Evolutionary conservation across 1,140 invertebrate species (phyloP), one percentile per base, ranked within the genome.

Genomic region (Hydropsyche tenuis): DNA sequence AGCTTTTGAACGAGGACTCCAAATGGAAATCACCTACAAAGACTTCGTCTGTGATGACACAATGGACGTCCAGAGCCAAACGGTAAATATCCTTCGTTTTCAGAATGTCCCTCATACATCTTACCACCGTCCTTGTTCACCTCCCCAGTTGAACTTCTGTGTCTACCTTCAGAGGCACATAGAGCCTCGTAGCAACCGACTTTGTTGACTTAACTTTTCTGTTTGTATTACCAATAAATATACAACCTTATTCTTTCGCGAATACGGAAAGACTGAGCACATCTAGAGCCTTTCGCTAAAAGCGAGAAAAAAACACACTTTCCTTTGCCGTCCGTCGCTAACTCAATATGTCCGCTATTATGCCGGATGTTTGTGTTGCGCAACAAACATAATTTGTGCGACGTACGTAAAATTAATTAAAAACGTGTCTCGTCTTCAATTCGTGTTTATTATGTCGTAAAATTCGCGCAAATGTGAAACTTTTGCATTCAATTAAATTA

Each of bases 171-270:
- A 12, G 73, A 48, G 30, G 30, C 30, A 37, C 30, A 37, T 37
- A 3, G 3, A 37, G 30, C 30, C 30, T 37, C 30, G 30, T 9
- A 37, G 30, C 30, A 9, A 37, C 30, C n/a, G 25, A 14, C 51
- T 37, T 37, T 73, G 45, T 76, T 56, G 71, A 71, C 72, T 65
- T 76, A 70, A 73, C 71, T 64, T 76, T 37, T 71, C 45, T 73
- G 56, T 73, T 73, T 76, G 68, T 53, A 73, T 66, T 76, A 72
- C 68, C 66, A 76, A 76, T 76, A 76, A 73, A 71, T 63, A 76
- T 56, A 76, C 72, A 65, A 69, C 45, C 56, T 75, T 69, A 72
- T 69, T 75, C 66, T 69, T 69, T 69, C 23, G 66, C 43, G 16
- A 53, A 16, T n/a, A 11, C 5, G 6, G 43, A 27, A 14, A 16